Percentiles rank a stretch among this genome's conserved stretches.
Evolutionary conservation across 2,113 vertebrate species (phyloP).

Genomic region (Callipepla californica): DNA sequence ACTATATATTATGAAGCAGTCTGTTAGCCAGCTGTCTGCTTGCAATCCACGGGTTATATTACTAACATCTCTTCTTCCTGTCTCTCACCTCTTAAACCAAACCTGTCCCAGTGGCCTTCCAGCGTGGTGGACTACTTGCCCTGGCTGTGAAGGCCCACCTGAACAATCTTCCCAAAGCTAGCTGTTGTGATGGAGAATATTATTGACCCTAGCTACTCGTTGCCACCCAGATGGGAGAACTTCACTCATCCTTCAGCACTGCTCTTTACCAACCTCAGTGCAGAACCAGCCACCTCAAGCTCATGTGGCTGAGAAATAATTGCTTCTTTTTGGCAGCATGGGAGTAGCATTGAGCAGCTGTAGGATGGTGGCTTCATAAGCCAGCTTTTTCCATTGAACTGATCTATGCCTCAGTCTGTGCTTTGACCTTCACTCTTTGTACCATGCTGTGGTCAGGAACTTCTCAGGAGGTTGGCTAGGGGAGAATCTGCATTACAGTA

Average conservation of each 20-base stretch:
- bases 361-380: not conserved
- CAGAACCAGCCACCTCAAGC: not conserved
- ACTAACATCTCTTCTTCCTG: conserved; percentile 47
- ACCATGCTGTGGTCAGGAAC: not conserved
- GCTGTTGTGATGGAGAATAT: not conserved
- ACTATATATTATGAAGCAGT: conserved; percentile 60
- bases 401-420: not conserved
- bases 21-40: conserved; percentile 67
- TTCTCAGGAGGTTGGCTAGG: not conserved
- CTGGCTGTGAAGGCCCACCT: not conserved
- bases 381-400: not conserved
- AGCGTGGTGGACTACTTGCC: not conserved
- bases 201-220: not conserved
- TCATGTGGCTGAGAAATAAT: not conserved
- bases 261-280: not conserved
- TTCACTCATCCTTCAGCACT: not conserved
- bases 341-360: not conserved
- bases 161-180: not conserved
- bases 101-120: conserved; percentile 20
- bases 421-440: not conserved
- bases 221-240: not conserved
- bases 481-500: not conserved
- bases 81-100: conserved; percentile 40
- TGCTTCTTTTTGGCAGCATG: not conserved
- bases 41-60: conserved; percentile 58